Evolutionary conservation across 2,113 vertebrate species (phyloP).

Genomic region (Onychostoma macrolepis): DNA sequence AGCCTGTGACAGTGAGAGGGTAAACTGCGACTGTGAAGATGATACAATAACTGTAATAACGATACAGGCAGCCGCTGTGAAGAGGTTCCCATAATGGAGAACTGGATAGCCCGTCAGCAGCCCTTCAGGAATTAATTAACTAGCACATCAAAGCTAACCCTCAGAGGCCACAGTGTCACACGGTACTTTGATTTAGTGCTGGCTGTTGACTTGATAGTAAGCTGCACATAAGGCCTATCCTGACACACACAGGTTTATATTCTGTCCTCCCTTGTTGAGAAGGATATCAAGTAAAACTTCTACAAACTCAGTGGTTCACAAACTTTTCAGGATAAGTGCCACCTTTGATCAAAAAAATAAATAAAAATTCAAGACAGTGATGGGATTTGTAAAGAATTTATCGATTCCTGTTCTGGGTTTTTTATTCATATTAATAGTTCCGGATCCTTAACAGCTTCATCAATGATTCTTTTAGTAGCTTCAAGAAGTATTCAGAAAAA

Average conservation of each 20-base stretch:
- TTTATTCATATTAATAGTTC: neutral
- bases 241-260: constrained; percentile 8
- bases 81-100: constrained; percentile 13
- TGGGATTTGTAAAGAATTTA: neutral
- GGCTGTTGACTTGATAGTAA: constrained; percentile 26
- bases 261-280: constrained; percentile 1
- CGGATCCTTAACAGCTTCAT: neutral
- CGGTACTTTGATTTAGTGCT: constrained; percentile 24
- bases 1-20: constrained; percentile 47
- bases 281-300: neutral
- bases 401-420: neutral
- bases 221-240: neutral
- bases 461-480: constrained; percentile 6
- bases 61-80: constrained; percentile 33
- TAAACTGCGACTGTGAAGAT: constrained; percentile 53
- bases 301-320: neutral
- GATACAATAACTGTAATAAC: constrained; percentile 56
- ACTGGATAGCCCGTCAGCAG: constrained; percentile 27
- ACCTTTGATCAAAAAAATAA: neutral
- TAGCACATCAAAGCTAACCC: constrained; percentile 45
- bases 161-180: constrained; percentile 30
- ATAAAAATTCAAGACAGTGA: neutral
- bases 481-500: neutral
- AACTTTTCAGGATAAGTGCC: neutral
- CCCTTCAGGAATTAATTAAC: constrained; percentile 45